These are phyloP conservation scores for Axis porcinus DNA, from an alignment of 2,113 vertebrate genomes.

Conservation along the genomic window DNA sequence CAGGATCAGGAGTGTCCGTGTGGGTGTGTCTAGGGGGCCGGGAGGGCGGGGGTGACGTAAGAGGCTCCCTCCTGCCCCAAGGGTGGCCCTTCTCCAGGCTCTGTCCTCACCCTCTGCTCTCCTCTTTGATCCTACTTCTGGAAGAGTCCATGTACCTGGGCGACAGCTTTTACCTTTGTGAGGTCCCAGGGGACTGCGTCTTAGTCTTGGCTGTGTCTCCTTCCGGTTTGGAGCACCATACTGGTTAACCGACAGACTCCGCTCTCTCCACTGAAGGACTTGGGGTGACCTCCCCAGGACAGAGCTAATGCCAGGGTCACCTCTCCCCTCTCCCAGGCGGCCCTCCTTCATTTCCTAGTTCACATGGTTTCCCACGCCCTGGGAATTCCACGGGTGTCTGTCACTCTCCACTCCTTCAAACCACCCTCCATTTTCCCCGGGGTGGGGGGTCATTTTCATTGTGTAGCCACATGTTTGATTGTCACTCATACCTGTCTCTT, in stretches of 20 bases:
- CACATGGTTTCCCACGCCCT: rapidly evolving
- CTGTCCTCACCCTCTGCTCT: background rate
- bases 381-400: background rate
- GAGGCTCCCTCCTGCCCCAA: background rate
- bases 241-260: rapidly evolving
- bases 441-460: background rate
- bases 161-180: no score
- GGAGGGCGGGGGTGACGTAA: background rate
- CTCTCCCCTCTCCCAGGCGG: background rate
- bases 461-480: rapidly evolving
- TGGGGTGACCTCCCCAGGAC: background rate
- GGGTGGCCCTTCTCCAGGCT: background rate
- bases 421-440: background rate
- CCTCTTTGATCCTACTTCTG: background rate
- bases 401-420: background rate
- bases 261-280: background rate
- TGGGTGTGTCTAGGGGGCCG: background rate
- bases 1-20: background rate
- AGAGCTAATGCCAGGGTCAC: rapidly evolving
- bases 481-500: background rate
- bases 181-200: background rate
- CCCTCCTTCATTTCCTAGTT: background rate
- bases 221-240: background rate
- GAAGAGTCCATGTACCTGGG: background rate
- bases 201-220: background rate